Evolutionary conservation across 1,140 invertebrate species (phyloP).

Genomic region (Zophobas atratus): DNA sequence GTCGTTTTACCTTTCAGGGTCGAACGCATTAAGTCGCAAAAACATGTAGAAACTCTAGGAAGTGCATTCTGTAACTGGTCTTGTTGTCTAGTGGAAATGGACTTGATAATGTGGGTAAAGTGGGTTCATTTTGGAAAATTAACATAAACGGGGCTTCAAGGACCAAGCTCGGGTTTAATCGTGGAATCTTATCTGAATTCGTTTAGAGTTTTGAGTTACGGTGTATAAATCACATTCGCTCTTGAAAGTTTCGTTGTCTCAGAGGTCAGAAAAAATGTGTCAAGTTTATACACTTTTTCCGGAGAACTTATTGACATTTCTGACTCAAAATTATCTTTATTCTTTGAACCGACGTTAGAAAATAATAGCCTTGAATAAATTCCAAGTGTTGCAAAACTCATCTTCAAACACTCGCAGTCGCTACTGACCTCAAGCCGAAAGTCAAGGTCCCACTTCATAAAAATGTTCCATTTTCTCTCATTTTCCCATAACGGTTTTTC

Average conservation of each 20-base stretch:
- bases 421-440: background rate
- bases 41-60: conserved; percentile 27
- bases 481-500: background rate
- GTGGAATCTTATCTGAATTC: no score
- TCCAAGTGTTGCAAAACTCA: background rate
- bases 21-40: conserved; percentile 35
- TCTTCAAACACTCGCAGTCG: background rate
- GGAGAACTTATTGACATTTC: background rate
- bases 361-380: background rate
- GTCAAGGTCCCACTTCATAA: background rate
- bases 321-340: background rate
- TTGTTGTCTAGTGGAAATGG: conserved; percentile 10
- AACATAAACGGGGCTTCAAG: no score
- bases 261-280: no score
- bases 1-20: conserved; percentile 36
- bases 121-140: conserved; percentile 24
- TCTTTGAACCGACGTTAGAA: background rate
- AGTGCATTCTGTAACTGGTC: conserved; percentile 15
- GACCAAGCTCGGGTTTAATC: no score
- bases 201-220: no score
- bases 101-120: conserved; percentile 1
- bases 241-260: no score
- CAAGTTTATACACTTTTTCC: no score
- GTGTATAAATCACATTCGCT: no score
- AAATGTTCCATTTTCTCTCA: background rate